A percentile compares a stretch with the other conserved stretches of the same genome.
phyloP scores from a whole-genome alignment of 2,797 vertebrate genomes.

The Falco cherrug region DNA sequence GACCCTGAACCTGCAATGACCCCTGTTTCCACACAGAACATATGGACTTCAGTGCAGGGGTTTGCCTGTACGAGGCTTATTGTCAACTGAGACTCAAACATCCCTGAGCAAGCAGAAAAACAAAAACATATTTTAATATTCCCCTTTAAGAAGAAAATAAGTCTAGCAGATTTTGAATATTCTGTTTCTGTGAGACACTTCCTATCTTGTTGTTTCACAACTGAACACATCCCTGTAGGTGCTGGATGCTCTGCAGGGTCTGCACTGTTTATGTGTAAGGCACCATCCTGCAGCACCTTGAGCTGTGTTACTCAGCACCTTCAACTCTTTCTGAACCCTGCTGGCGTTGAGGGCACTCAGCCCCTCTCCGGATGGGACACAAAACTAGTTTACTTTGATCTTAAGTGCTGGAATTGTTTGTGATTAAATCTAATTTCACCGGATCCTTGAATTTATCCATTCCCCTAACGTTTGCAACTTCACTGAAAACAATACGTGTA shows the following conservation, averaged over 20 bases:
- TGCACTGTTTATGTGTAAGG: neutral
- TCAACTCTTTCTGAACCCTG: neutral
- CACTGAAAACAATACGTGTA: conserved; percentile 22
- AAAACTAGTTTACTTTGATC: conserved; percentile 18
- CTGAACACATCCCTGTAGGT: neutral
- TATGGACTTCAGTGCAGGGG: neutral
- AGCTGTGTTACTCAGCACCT: neutral
- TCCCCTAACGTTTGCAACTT: neutral
- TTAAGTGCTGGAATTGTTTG: neutral
- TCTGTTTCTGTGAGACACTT: neutral
- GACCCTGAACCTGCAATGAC: conserved; percentile 46
- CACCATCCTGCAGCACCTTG: neutral
- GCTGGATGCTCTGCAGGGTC: neutral
- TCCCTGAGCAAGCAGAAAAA: conserved; percentile 15
- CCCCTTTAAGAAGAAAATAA: neutral
- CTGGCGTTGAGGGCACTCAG: neutral
- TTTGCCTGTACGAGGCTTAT: neutral
- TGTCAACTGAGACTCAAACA: conserved; percentile 7
- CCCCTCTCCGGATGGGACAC: neutral
- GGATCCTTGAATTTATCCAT: neutral
- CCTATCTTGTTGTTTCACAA: neutral
- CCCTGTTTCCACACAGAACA: conserved; percentile 37
- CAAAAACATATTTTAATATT: neutral
- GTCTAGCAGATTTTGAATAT: neutral
- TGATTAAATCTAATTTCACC: neutral